Evolutionary conservation across 2,113 vertebrate species (phyloP), one percentile per base, ranked within the genome.

Genomic region (Morone chrysops): DNA sequence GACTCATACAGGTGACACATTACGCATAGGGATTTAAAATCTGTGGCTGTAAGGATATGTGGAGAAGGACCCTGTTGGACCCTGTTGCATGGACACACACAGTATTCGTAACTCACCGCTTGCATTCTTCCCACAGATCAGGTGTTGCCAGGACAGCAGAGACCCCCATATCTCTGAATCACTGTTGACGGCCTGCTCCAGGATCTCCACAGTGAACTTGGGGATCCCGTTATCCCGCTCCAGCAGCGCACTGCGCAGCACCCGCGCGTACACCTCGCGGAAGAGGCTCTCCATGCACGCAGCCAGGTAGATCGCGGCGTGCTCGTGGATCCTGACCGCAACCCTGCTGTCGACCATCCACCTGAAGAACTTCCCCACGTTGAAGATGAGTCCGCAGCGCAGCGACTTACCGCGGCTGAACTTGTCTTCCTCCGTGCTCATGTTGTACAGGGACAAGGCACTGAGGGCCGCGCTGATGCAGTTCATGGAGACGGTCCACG

Each of bases 261-360:
- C 96, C 41, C 98, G 94, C 25, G 91, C 93, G 90, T 97, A 95
- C 87, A 99, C 95, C 90, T 98, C 97, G 20, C 97, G 96, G 94
- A 98, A 97, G 25, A 99, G 96, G 94, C 95, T 97, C 94, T 99
- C 98, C 95, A 96, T 94, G 95, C 96, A 97, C 80, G 97, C 97
- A 0, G 96, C 95, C 94, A 99, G 95, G 96, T 98, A 99, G 95
- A 99, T 98, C 74, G 97, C 97, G 5, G 98, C 97, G 91, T 99
- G 97, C 89, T 98, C 97, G 92, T 99, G 98, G 95, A 99, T 95
- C 93, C 98, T 95, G 81, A 96, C 94, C 79, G 98, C 97, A 60
- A 99, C 95, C 87, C 97, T 95, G 93, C 97, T 96, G 91, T 99
- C 97, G 87, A 98, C 97, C 98, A 99, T 98, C 98, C 98, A 99